Evolutionary conservation across 2,888 invertebrate species (phyloP), one percentile per base, ranked within the genome.

Genomic region (Sminthurinus aureus): DNA sequence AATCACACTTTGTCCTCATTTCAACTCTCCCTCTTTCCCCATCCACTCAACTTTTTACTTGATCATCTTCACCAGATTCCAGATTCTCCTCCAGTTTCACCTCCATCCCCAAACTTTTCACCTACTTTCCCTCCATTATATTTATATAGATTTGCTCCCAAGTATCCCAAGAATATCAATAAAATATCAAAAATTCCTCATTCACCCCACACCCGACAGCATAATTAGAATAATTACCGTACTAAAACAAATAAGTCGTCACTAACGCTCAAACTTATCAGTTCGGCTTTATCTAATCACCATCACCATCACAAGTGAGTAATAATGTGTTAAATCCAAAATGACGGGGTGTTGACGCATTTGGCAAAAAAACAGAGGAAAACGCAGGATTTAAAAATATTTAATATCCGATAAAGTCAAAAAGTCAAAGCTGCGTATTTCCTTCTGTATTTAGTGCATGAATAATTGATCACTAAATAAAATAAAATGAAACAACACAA

Each of bases 1-100:
- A 67, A 71, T 71, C 71, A 71, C 71, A 71, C 71, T 71, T 71
- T 71, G 71, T 71, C 71, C 71, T 71, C 22, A 71, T 71, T 71
- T 71, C 71, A 13, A 20, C 71, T 71, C 26, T 26, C 71, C 24
- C 8, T 15, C 12, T 22, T 11, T 22, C n/a, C 67, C 9, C 13
- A 4, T 13, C 64, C n/a, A 20, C 9, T 71, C 24, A 71, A 71
- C 26, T 71, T 71, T 71, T 71, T 71, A 8, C 26, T 24, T 71
- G 26, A 71, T 24, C 11, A 24, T 26, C 13, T 71, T 38, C 75
- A n/a, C n/a, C 18, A 4, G 11, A 13, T n/a, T 11, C 50, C 75
- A 8, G 4, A 9, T 12, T 74, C 38, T n/a, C 50, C 18, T 75
- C 52, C 51, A 50, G 51, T 75, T 38, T 75, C 74, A 50, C 26